Evolutionary conservation across 2,888 invertebrate genomes (phyloP).

Genomic region (Scaptomyza polygonia): DNA sequence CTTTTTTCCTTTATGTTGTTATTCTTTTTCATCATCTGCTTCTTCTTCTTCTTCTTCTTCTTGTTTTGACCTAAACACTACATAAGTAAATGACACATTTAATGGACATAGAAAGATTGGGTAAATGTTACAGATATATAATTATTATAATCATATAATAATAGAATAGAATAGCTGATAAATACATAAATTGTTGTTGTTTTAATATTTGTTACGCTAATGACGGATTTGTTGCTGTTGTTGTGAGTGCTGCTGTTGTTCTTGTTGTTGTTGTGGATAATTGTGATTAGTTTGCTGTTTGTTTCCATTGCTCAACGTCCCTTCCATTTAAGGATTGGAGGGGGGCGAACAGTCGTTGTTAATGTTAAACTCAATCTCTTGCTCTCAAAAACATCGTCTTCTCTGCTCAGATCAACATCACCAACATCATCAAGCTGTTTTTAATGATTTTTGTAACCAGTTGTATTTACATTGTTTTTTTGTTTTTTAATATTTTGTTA

Average conservation of each 20-base stretch:
- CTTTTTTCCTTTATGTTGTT: slow-evolving; percentile 3
- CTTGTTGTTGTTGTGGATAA: slow-evolving; percentile 22
- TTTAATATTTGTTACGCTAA: slow-evolving; percentile 86
- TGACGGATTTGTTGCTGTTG: slow-evolving; percentile 37
- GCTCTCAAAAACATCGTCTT: slow-evolving; percentile 50
- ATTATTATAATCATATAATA: slow-evolving; percentile 40
- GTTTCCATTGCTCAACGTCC: slow-evolving; percentile 87
- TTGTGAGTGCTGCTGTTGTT: slow-evolving; percentile 31
- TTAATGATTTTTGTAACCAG: slow-evolving; percentile 46
- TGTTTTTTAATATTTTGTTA: slow-evolving; percentile 43
- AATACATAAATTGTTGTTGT: slow-evolving; percentile 67
- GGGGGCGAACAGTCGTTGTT: slow-evolving; percentile 83
- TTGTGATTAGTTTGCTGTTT: slow-evolving; percentile 36
- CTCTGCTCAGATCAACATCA: slow-evolving; percentile 46
- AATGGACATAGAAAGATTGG: slow-evolving; percentile 75
- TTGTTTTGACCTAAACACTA: slow-evolving; percentile 62
- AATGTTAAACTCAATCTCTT: slow-evolving; percentile 51
- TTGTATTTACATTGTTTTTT: slow-evolving; percentile 32
- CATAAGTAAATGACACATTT: slow-evolving; percentile 75
- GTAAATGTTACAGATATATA: slow-evolving; percentile 57
- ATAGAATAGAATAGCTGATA: slow-evolving; percentile 58
- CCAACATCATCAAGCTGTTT: slow-evolving; percentile 57
- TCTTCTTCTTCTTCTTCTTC: neutral
- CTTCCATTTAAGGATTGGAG: slow-evolving; percentile 87
- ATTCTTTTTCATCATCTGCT: neutral